phyloP scores from a whole-genome alignment of 2,797 vertebrate genomes.

The Anomalospiza imberbis region DNA sequence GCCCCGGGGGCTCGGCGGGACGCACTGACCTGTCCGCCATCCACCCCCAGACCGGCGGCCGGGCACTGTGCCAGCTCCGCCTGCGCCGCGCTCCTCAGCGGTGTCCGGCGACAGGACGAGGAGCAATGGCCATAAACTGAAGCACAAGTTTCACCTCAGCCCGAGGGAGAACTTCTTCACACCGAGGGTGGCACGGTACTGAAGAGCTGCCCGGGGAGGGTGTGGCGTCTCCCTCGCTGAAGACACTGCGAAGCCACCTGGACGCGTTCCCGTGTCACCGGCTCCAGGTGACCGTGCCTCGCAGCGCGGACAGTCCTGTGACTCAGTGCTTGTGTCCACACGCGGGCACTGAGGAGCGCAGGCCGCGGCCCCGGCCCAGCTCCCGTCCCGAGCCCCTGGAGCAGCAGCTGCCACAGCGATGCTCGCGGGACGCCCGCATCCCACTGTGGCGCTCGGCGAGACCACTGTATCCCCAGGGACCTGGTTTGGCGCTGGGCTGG shows the following conservation, averaged over 20 bases:
- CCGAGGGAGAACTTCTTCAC: neutral
- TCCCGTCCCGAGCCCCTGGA: neutral
- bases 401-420: neutral
- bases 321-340: rapidly evolving
- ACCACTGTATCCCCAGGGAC: neutral
- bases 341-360: neutral
- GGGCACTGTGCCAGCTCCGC: neutral
- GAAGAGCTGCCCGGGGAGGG: neutral
- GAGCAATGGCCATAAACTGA: neutral
- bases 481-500: neutral
- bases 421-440: neutral
- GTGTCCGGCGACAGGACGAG: neutral
- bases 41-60: neutral
- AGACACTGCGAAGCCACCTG: neutral
- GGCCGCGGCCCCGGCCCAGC: neutral
- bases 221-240: neutral
- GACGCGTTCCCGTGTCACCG: neutral
- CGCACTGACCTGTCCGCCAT: neutral
- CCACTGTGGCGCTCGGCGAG: rapidly evolving
- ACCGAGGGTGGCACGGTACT: neutral
- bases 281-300: neutral
- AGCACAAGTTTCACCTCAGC: neutral
- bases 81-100: rapidly evolving
- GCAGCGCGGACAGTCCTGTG: rapidly evolving
- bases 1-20: neutral